phyloP scores from a whole-genome alignment of 2,888 invertebrate genomes.

The Cerastoderma edule region DNA sequence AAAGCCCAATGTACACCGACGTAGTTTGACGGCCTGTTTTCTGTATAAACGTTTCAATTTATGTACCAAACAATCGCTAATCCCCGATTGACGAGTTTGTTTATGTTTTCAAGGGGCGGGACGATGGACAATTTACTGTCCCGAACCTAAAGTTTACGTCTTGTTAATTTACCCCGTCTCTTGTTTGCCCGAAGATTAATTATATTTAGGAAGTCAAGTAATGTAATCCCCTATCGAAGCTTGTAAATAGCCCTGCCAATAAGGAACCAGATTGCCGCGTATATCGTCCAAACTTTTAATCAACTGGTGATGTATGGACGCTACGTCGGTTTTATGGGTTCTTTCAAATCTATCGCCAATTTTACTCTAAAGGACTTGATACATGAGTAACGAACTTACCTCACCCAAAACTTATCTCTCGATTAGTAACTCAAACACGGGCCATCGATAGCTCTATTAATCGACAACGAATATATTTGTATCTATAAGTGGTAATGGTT shows the following conservation, averaged over 20 bases:
- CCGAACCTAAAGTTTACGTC: slow-evolving; percentile 27
- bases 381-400: no score
- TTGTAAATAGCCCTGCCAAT: slow-evolving; percentile 13
- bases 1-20: no score
- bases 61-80: slow-evolving; percentile 11
- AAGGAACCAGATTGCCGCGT: slow-evolving; percentile 9
- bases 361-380: no score
- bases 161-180: slow-evolving; percentile 26
- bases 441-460: no score
- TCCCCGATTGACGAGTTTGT: slow-evolving; percentile 14
- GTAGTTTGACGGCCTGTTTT: no score
- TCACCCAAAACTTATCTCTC: no score
- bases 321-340: no score
- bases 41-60: no score
- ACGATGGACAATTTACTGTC: slow-evolving; percentile 7
- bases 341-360: no score
- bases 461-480: no score
- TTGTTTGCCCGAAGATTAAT: slow-evolving; percentile 51
- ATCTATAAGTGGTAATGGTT: no score
- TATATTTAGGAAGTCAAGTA: slow-evolving; percentile 41
- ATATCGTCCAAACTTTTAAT: slow-evolving; percentile 2
- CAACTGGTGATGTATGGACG: slow-evolving; percentile 9
- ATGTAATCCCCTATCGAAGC: slow-evolving; percentile 3
- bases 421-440: no score
- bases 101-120: slow-evolving; percentile 10